Conservation (phyloP, 2,113 vertebrate genomes). For the Herpailurus yagouaroundi region DNA sequence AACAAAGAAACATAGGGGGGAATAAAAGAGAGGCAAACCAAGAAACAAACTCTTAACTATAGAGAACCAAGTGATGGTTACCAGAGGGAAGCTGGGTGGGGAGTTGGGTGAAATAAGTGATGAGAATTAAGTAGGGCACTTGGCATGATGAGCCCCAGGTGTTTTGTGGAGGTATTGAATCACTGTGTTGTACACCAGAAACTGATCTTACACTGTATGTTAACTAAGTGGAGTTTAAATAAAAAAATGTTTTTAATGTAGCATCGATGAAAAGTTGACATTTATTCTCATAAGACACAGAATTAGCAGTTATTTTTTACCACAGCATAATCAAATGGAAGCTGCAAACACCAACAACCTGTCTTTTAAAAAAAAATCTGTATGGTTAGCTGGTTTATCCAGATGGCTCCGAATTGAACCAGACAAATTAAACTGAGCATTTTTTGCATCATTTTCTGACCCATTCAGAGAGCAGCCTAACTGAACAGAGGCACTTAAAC, state of each 20-base stretch:
- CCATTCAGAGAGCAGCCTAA: conserved; percentile 15
- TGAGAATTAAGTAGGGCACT: background rate
- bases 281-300: background rate
- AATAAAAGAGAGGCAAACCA: background rate
- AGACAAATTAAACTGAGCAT: background rate
- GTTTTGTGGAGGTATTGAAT: background rate
- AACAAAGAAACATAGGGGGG: background rate
- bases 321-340: background rate
- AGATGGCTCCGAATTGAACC: background rate
- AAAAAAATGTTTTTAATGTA: background rate
- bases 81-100: background rate
- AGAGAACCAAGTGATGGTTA: background rate
- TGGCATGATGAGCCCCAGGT: background rate
- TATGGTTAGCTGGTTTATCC: background rate
- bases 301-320: background rate
- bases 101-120: background rate
- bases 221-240: background rate
- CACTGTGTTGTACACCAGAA: background rate
- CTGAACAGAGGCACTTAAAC: background rate
- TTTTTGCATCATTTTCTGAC: background rate
- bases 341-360: background rate
- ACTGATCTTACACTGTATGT: background rate
- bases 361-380: background rate
- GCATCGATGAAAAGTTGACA: background rate
- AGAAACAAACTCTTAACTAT: background rate